Evolutionary conservation across 2,888 invertebrate genomes (phyloP), one percentile per base, ranked within the genome.

Genomic region (Elegia similella): DNA sequence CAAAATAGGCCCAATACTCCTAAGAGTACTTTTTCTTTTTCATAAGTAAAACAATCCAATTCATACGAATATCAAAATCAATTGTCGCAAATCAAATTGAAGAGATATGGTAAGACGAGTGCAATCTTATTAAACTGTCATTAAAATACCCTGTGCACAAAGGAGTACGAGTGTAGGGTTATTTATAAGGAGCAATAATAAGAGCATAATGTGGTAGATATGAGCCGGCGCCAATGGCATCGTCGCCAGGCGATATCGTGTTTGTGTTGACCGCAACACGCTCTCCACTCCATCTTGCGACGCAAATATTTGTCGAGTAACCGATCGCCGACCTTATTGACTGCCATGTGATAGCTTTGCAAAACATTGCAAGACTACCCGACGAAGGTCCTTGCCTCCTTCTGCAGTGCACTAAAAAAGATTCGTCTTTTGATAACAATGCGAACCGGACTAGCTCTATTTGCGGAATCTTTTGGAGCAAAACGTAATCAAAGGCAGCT

Each of bases 281-380:
- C 68, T 72, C 66, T 69, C 69, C 64, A 67, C 75, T 78, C 76
- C 64, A 76, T 82, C 78, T 79, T 73, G 76, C 71, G 73, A 66
- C 68, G 76, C 80, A 83, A 87, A 87, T 85, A 87, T 88, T 87
- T 84, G 82, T 68, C 63, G 69, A 78, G 82, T 73, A 80, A 82
- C 81, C 78, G 81, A 85, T 82, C 80, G 64, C 69, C 72, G 76
- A 73, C 81, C 78, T 78, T 80, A 82, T 80, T 82, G 82, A 78
- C 78, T 76, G 79, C 73, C 64, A 82, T 74, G 66, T 66, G 82
- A 86, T 84, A 85, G 78, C 75, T 70, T 78, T 76, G 78, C 78
- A 76, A 82, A 80, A 80, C 74, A 76, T 72, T 72, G 71, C 63
- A 62, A 54, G 68, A 76, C 23, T 23, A 5, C 23, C 2, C 23